Evolutionary conservation across 2,888 invertebrate species (phyloP), one percentile per base, ranked within the genome.

Genomic region (Drosophila crucigera): DNA sequence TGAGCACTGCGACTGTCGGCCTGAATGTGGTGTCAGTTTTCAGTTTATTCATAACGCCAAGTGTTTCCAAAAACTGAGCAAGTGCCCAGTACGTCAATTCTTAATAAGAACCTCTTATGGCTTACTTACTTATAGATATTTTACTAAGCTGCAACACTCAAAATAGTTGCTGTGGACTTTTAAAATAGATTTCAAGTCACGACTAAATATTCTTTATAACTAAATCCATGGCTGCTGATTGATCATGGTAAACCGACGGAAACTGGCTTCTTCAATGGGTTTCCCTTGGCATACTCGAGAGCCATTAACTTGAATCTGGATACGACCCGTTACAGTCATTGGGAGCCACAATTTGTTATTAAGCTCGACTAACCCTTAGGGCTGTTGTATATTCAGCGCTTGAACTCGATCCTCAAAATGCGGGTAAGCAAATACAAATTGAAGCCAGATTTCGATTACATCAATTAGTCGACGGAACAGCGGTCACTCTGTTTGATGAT

Each of bases 371-470:
- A 81, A 81, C 78, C 73, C 78, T 68, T 50, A 59, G 54, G 10
- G 4, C 43, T 30, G 37, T 14, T 6, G 16, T 16, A n/a, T 14
- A 25, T 55, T n/a, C 33, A 0, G 2, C 10, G 31, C 22, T 50
- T 28, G 28, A 37, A n/a, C 11, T 39, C 22, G 16, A 7, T 49
- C 39, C 35, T 16, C 30, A 39, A 22, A 41, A 83, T 83, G 89
- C 86, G 86, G 87, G 89, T 63, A 60, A 65, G 30, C 68, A 53
- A 75, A 71, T 64, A 81, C 77, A 82, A 88, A 88, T 83, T 72
- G 89, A 79, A 78, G 75, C 60, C 79, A 71, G 76, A 79, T 91
- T 84, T 64, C 68, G 76, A 81, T 89, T 75, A 73, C 62, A 79
- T 71, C 74, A 90, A 85, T 90, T 76, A 68, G 54, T 71, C 61